These are phyloP conservation scores for Pica pica DNA, from an alignment of 2,113 vertebrate genomes.

Conservation along the genomic window DNA sequence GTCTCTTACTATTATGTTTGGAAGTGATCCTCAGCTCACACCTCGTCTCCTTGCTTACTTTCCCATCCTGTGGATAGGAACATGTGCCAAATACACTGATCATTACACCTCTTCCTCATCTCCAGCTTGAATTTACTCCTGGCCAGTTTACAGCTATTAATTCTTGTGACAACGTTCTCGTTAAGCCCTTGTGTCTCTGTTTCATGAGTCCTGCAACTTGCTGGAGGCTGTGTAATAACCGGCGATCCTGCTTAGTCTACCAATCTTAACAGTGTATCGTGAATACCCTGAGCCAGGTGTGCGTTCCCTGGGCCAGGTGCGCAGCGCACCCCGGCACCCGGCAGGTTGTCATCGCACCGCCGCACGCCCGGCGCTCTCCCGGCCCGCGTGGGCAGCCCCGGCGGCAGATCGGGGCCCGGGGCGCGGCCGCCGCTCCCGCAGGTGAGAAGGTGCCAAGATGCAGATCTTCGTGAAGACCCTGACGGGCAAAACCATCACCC, in stretches of 20 bases:
- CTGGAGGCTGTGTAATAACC: too few relatives aligned
- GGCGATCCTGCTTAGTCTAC: not conserved
- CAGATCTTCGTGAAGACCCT: constrained; percentile 93
- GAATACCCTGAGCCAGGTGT: rapidly evolving
- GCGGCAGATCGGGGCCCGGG: too few relatives aligned
- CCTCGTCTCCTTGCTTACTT: not conserved
- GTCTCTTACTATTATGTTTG: not conserved
- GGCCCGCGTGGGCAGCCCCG: rapidly evolving
- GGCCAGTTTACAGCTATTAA: not conserved
- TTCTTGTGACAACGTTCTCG: not conserved
- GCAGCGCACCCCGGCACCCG: rapidly evolving
- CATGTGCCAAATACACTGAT: not conserved
- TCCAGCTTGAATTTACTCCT: not conserved
- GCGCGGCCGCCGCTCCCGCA: too few relatives aligned
- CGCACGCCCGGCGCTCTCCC: too few relatives aligned
- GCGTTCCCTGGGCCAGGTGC: rapidly evolving
- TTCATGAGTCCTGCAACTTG: not conserved
- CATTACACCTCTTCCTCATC: not conserved
- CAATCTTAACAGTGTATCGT: too few relatives aligned
- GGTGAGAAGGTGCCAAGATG: constrained; percentile 69
- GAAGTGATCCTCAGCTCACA: not conserved
- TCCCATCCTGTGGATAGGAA: rapidly evolving
- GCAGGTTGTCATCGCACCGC: rapidly evolving
- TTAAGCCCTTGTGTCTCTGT: not conserved
- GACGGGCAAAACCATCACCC: constrained; percentile 91